Evolutionary conservation across 2,113 vertebrate species (phyloP), one percentile per base, ranked within the genome.

Genomic region (Hippopotamus amphibius): DNA sequence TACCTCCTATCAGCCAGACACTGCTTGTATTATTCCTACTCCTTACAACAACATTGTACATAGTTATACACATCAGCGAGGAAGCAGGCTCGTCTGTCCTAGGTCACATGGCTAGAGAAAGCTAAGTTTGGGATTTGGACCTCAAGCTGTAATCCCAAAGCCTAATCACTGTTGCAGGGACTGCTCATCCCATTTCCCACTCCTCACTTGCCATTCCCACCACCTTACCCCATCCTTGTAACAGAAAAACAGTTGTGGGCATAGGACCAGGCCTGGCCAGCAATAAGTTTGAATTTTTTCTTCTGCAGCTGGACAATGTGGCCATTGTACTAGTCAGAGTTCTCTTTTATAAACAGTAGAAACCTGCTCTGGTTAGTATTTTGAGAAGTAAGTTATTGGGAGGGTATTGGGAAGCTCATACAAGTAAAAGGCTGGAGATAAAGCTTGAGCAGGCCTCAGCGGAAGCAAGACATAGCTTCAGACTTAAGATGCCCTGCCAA

Each of bases 231-330:
- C 7, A 28, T 33, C 53, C 65, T 93, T 59, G 3, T 80, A 71
- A 80, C 26, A 63, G 28, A 66, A 61, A 80, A 65, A 46, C 19
- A 48, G 24, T 66, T 66, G n/a, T 69, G n/a, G 46, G 72, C 19
- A 8, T 72, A 48, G 71, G 37, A 90, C 53, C 19, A 37, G 71
- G 30, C 24, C 57, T 74, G 28, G 53, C 46, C 16, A 95, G 30
- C 3, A 63, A 12, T 24, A 57, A 50, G 55, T 61, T 69, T 72
- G 65, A 66, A 41, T 48, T 43, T 79, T 85, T 86, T 77, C 80
- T 66, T 94, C 57, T 94, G 37, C 33, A 90, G 57, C 72, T 94
- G 22, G 19, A 87, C 69, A 63, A 92, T 85, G 33, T 72, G 53
- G 21, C 55, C 81, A 26, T 46, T 26, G 33, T 50, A 57, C 30